phyloP scores from a whole-genome alignment of 92 coral and sea anemone genomes.

The Palythoa heliodiscus region DNA sequence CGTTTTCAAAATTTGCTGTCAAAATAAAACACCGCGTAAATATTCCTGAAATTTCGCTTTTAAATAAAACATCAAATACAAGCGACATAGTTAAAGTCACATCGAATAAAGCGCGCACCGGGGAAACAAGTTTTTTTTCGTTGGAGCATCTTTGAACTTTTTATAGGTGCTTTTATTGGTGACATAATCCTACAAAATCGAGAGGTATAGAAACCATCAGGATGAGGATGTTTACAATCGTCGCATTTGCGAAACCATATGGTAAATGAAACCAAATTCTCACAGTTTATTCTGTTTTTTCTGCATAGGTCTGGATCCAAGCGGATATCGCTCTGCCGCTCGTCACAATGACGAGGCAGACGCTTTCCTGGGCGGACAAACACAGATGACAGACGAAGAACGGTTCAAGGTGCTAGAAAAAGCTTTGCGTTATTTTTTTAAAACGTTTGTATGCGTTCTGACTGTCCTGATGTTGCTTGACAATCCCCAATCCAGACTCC shows the following conservation, averaged over 20 bases:
- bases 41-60: no score
- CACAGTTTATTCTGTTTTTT: background rate
- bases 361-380: slow-evolving; percentile 91
- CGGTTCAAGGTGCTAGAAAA: slow-evolving; percentile 80
- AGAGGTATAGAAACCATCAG: no score
- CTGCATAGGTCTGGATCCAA: slow-evolving; percentile 86
- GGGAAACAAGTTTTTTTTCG: no score
- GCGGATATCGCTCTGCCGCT: slow-evolving; percentile 85
- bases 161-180: no score
- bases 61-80: no score
- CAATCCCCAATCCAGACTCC: background rate
- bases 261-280: background rate
- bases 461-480: background rate
- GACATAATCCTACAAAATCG: no score
- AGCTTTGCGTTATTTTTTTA: background rate
- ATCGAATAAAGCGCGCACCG: no score
- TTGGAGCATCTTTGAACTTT: background rate
- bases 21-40: no score
- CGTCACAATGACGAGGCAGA: slow-evolving; percentile 85
- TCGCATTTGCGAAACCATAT: no score
- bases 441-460: background rate
- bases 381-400: slow-evolving; percentile 97
- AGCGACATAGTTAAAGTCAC: no score
- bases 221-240: no score
- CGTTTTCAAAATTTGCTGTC: no score